Evolutionary conservation across 2,113 vertebrate genomes (phyloP), one percentile per base, ranked within the genome.

Genomic region (Gulo gulo): DNA sequence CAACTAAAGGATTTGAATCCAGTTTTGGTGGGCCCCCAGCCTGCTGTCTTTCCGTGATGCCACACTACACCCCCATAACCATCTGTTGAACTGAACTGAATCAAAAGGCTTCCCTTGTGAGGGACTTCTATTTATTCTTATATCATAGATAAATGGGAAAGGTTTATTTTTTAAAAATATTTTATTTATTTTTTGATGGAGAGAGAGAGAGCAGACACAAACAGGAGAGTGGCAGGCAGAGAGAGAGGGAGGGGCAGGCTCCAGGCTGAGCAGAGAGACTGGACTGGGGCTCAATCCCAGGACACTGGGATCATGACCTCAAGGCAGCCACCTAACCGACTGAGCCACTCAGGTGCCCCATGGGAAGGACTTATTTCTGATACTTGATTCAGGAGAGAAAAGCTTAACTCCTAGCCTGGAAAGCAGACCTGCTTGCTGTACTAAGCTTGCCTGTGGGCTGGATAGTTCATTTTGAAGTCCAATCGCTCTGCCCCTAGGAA

Each of bases 381-480:
- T 88, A 76, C 23, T 39, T 74, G 86, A 67, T 76, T 98, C 0
- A 1, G 80, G 91, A 96, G 0, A 16, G 90, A 93, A 94, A 96
- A 79, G 86, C 78, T 97, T 76, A 59, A 74, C 87, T 45, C 4
- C 63, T 57, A 78, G 76, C 79, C 84, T 78, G 55, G 94, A 0
- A 11, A 97, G 93, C 88, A 76, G 91, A 92, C 52, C 69, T 63
- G 80, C 4, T 5, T n/a, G 31, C 67, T 95, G 23, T 97, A 93
- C 95, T 93, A 59, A 39, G 50, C 81, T 97, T 80, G 83, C 96
- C 96, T 92, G 47, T 94, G 95, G 93, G 95, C 63, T 97, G 88
- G 92, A 52, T 59, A 96, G 71, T 97, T 97, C 80, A 91, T 98
- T 98, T 74, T 95, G 93, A 98, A 98, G 96, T 97, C 94, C 79